Percentiles rank a stretch among this genome's conserved stretches.
phyloP scores from a whole-genome alignment of 1,140 invertebrate genomes.

The Nasonia longicornis region DNA sequence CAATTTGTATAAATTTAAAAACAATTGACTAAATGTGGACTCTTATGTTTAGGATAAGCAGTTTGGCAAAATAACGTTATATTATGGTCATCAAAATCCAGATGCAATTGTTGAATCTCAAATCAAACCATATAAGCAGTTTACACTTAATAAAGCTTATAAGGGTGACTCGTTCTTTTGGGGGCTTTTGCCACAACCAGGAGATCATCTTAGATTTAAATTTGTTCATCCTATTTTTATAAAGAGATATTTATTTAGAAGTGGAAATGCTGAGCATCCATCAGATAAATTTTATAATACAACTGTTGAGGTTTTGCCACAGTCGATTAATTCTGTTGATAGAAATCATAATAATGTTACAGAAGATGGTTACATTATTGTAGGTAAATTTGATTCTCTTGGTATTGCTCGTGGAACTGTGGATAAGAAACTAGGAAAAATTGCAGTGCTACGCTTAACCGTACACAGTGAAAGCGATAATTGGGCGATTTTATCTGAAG shows the following conservation, averaged over 20 bases:
- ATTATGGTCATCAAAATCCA: slow-evolving; percentile 85
- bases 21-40: neutral
- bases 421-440: slow-evolving; percentile 75
- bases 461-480: slow-evolving; percentile 86
- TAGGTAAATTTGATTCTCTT: slow-evolving; percentile 83
- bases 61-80: slow-evolving; percentile 89
- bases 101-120: slow-evolving; percentile 80
- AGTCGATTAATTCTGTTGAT: slow-evolving; percentile 61
- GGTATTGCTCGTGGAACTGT: slow-evolving; percentile 83
- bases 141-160: slow-evolving; percentile 86
- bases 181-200: slow-evolving; percentile 87
- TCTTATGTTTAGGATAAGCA: slow-evolving; percentile 81
- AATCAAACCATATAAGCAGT: slow-evolving; percentile 88
- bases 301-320: slow-evolving; percentile 84
- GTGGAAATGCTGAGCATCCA: slow-evolving; percentile 92
- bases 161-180: slow-evolving; percentile 92
- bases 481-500: slow-evolving; percentile 93
- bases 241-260: slow-evolving; percentile 88
- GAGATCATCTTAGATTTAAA: slow-evolving; percentile 85
- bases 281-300: slow-evolving; percentile 93
- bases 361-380: slow-evolving; percentile 78
- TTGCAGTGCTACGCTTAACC: slow-evolving; percentile 79
- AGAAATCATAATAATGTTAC: slow-evolving; percentile 72
- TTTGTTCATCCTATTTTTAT: slow-evolving; percentile 82
- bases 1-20: slow-evolving; percentile 16